These are phyloP conservation scores for Epinotia brunnichana DNA, from an alignment of 2,888 invertebrate species.

Conservation along the genomic window DNA sequence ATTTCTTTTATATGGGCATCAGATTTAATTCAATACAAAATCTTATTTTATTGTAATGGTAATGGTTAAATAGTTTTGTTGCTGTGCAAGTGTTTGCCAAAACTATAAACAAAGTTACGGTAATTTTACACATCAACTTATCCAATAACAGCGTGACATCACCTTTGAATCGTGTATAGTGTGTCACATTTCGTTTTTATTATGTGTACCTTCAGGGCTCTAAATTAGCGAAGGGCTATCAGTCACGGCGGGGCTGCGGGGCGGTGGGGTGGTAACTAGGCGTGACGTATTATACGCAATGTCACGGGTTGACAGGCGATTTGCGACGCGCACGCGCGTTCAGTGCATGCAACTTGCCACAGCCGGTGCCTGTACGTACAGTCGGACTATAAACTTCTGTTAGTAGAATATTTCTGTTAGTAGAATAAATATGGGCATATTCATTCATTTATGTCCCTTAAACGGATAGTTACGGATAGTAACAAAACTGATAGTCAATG, in stretches of 20 bases:
- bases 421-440: no score
- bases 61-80: background rate
- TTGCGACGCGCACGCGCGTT: slow-evolving; percentile 71
- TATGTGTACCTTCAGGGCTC: slow-evolving; percentile 51
- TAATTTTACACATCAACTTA: slow-evolving; percentile 47
- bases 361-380: slow-evolving; percentile 28
- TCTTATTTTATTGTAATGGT: background rate
- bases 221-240: slow-evolving; percentile 49
- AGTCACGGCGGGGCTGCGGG: slow-evolving; percentile 45
- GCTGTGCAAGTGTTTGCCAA: slow-evolving; percentile 13
- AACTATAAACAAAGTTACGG: slow-evolving; percentile 32
- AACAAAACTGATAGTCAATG: no score
- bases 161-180: slow-evolving; percentile 52
- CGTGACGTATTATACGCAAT: slow-evolving; percentile 66
- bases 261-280: slow-evolving; percentile 63
- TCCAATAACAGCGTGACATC: slow-evolving; percentile 45
- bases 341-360: slow-evolving; percentile 31
- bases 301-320: slow-evolving; percentile 76
- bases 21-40: background rate
- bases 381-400: background rate
- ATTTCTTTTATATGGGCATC: no score
- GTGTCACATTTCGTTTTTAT: slow-evolving; percentile 50
- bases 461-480: no score
- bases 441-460: no score
- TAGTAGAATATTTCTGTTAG: no score